Base-by-base conservation (phyloP, 2,888 invertebrate species). In the Sarcophaga caerulescens region DNA sequence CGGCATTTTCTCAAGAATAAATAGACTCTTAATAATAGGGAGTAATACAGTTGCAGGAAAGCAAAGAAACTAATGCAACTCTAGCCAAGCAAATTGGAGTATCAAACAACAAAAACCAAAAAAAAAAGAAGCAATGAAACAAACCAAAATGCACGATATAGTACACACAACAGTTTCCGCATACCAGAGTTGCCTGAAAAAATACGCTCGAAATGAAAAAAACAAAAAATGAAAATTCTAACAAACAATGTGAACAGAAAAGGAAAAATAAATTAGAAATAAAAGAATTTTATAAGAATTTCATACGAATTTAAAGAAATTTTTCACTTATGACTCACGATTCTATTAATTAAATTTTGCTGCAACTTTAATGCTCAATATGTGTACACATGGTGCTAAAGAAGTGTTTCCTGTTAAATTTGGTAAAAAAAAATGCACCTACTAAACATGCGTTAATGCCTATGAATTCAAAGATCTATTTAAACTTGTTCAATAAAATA, bases 161-260 rank as follows among this genome's bases (percentile, higher is more conserved):
- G 57, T 47, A 52, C 21, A 52, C 17, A 77, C 66, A 71, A 19
- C 80, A 84, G 81, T 85, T 87, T 87, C 87, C 87, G 87, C 87
- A 87, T 87, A 85, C 87, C 87, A 85, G 76, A 70, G 70, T 84
- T 85, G 81, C 86, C 17, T 14, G 52, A 4, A 52, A 52, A 12
- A 52, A 52, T 14, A 52, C 17, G 14, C 3, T 12, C 52, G 5
- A 52, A 52, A 52, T 12, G 10, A 52, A 52, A 0, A 17, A 52
- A 52, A n/a, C n/a, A n/a, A 52, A 52, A 52, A 52, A 4, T 52
- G 17, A 17, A 52, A 52, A 52, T 14, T 52, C 12, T 17, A 17
- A 17, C 2, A 52, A 17, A 52, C 12, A 52, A 52, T 52, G 17
- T 52, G 17, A 52, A 52, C 17, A 52, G 10, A 35, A 35, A 35